Percentiles rank a stretch among this genome's conserved stretches.
These are phyloP conservation scores for Drosophila funebris DNA, from an alignment of 1,140 invertebrate genomes.

Conservation along the genomic window DNA sequence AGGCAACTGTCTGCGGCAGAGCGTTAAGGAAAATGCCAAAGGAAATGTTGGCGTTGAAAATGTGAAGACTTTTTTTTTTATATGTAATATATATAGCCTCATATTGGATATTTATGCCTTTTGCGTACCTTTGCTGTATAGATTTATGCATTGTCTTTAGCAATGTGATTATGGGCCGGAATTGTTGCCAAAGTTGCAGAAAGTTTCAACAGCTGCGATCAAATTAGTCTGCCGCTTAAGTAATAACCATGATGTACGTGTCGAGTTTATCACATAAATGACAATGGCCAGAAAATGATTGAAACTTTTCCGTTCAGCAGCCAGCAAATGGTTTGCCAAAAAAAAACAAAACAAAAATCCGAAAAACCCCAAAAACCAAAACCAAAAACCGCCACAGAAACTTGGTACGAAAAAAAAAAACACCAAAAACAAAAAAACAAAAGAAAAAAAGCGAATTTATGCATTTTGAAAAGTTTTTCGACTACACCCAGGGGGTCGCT, in stretches of 20 bases:
- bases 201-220: conserved; percentile 45
- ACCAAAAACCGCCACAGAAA: conserved; percentile 13
- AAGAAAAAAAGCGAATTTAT: conserved; percentile 48
- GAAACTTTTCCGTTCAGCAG: conserved; percentile 58
- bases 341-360: conserved; percentile 17
- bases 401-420: conserved; percentile 14
- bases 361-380: conserved; percentile 19
- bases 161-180: conserved; percentile 53
- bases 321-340: conserved; percentile 37
- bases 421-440: neutral
- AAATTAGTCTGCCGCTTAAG: conserved; percentile 43
- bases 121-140: conserved; percentile 38
- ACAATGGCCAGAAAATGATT: conserved; percentile 59
- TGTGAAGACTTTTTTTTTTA: neutral
- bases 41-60: neutral
- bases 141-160: conserved; percentile 57
- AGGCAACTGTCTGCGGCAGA: conserved; percentile 11
- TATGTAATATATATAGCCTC: conserved; percentile 59
- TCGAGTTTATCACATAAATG: conserved; percentile 43
- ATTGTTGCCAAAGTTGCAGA: conserved; percentile 53
- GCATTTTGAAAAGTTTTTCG: conserved; percentile 68
- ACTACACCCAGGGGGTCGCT: conserved; percentile 64
- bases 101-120: conserved; percentile 68
- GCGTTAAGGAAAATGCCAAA: conserved; percentile 5
- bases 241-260: conserved; percentile 52